Conservation (phyloP, 2,113 vertebrate species). For the Siphamia tubifer region DNA sequence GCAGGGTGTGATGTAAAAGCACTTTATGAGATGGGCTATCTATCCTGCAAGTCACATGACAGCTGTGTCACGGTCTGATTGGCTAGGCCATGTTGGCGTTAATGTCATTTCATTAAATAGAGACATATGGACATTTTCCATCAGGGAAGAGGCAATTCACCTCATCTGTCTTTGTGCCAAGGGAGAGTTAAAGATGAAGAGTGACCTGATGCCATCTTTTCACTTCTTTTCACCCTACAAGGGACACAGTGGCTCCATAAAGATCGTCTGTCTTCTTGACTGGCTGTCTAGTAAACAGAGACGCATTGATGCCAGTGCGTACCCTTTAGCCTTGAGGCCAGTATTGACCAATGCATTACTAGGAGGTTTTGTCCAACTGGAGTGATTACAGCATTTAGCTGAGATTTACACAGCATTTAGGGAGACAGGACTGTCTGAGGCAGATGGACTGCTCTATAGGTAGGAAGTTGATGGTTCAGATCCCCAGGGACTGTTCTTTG, state of each 20-base stretch:
- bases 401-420: constrained; percentile 43
- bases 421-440: constrained; percentile 25
- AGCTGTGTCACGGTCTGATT: constrained; percentile 28
- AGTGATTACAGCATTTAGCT: constrained; percentile 63
- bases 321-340: constrained; percentile 48
- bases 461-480: constrained; percentile 32
- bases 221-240: background rate
- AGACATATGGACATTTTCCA: constrained; percentile 52
- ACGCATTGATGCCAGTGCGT: constrained; percentile 46
- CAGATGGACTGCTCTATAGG: constrained; percentile 22
- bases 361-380: constrained; percentile 51
- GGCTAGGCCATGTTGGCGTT: constrained; percentile 29
- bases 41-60: constrained; percentile 61
- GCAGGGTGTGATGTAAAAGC: constrained; percentile 63
- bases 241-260: constrained; percentile 38
- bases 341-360: constrained; percentile 62
- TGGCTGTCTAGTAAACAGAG: constrained; percentile 53
- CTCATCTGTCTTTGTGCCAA: constrained; percentile 48
- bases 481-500: constrained; percentile 19
- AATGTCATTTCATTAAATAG: constrained; percentile 66
- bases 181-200: constrained; percentile 69
- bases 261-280: constrained; percentile 35
- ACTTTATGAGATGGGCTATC: constrained; percentile 69
- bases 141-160: constrained; percentile 47
- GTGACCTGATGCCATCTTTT: constrained; percentile 30